Percentiles rank a stretch among this genome's conserved stretches.
These are phyloP conservation scores for Champsocephalus esox DNA, from an alignment of 2,797 vertebrate species.

Conservation along the genomic window DNA sequence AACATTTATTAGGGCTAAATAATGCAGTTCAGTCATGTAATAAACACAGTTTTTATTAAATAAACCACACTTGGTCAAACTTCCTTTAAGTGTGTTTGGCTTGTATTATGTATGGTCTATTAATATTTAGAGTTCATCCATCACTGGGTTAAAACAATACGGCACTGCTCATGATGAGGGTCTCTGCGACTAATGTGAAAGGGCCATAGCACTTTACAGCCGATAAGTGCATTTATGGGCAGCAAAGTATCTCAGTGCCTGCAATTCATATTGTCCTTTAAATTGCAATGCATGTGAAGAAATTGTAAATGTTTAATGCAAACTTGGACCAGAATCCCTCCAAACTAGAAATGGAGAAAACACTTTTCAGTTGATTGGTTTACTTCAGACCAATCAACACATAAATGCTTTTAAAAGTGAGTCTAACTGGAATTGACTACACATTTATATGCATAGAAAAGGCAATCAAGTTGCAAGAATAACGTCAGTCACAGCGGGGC, in stretches of 20 bases:
- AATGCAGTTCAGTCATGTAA: constrained; percentile 86
- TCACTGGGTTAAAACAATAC: background rate
- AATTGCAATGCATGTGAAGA: background rate
- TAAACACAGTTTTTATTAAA: constrained; percentile 86
- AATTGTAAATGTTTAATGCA: background rate
- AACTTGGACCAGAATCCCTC: background rate
- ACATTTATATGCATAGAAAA: constrained; percentile 12
- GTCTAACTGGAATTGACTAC: constrained; percentile 2
- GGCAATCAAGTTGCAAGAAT: constrained; percentile 22
- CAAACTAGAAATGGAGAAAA: background rate
- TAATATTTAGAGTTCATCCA: background rate
- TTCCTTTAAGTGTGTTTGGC: background rate
- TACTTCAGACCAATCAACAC: constrained; percentile 34
- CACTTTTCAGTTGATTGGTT: constrained; percentile 6
- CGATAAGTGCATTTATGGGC: too few species aligned
- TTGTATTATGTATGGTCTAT: background rate
- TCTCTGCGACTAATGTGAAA: background rate
- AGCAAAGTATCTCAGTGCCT: too few species aligned
- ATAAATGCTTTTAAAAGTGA: constrained; percentile 14
- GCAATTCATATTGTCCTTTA: background rate
- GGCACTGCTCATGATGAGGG: background rate
- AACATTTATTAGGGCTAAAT: constrained; percentile 84
- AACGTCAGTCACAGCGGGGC: constrained; percentile 3
- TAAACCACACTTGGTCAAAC: constrained; percentile 83
- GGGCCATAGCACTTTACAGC: background rate